phyloP scores from a whole-genome alignment of 1,140 invertebrate genomes.

The Araneus ventricosus region DNA sequence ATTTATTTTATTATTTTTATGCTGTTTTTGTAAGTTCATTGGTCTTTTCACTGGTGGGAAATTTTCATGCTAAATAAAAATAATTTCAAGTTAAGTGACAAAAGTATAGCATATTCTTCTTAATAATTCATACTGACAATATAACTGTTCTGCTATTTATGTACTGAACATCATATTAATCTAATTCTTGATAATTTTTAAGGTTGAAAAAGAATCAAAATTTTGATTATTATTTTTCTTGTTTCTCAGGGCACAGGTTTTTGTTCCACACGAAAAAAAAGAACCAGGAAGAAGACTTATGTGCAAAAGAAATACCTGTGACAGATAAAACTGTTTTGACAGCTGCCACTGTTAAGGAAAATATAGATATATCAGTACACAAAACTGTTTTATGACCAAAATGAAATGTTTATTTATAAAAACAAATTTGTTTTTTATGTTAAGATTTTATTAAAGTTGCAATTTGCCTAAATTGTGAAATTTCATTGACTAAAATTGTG shows the following conservation, averaged over 20 bases:
- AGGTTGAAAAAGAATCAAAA: neutral
- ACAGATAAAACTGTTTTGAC: too few relatives aligned
- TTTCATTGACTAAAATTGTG: neutral
- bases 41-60: too few relatives aligned
- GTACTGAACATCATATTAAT: too few relatives aligned
- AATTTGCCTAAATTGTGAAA: neutral
- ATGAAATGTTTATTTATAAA: neutral
- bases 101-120: too few relatives aligned
- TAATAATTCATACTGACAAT: too few relatives aligned
- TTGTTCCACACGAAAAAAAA: conserved; percentile 38
- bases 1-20: too few relatives aligned
- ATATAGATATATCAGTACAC: neutral
- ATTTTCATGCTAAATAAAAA: too few relatives aligned
- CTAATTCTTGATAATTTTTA: too few relatives aligned
- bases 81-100: too few relatives aligned
- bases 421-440: neutral
- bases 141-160: too few relatives aligned
- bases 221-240: neutral
- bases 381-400: conserved; percentile 11
- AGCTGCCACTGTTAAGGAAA: neutral
- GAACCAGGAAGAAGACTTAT: neutral
- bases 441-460: conserved; percentile 16
- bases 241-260: conserved; percentile 44
- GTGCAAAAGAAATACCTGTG: neutral
- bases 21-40: too few relatives aligned